Base-by-base conservation (phyloP, 2,113 vertebrate species). In the Talpa occidentalis region DNA sequence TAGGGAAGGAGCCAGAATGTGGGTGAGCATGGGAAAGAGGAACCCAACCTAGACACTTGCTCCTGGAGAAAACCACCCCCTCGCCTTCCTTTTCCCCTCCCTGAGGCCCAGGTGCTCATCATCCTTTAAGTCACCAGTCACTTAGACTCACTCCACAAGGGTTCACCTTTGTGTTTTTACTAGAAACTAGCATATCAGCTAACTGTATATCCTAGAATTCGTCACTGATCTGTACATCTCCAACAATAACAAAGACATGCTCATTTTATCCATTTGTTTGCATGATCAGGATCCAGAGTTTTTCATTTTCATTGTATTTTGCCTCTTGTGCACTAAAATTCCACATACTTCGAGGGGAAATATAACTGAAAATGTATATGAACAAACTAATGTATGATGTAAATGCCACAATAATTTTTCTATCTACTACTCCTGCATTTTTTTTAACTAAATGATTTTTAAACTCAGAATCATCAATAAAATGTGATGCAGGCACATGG, bases 211-310 rank as follows among this genome's bases (percentile, higher is more conserved):
- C 4, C 59, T 47, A 67, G 44, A 84, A 90, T 66, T 69, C 30
- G 64, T 76, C 37, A 32, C 30, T 83, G 44, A 47, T 10, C 15
- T 64, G 32, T 59, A 7, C 74, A 56, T 3, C 12, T 42, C 62
- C 44, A 85, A 10, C 35, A 78, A 32, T 35, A 37, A 78, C 22
- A 22, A 95, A 91, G 16, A 73, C 21, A 44, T 2, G 1, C 4
- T 76, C 60, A 40, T 95, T 93, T 88, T 60, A 24, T 47, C 90
- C 67, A 40, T 56, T 89, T 92, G 47, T 91, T 82, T 37, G n/a
- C 24, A 54, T 70, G 14, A 60, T 64, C n/a, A 91, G 32, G 80
- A 49, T 72, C 60, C 47, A 74, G 82, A 79, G 12, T 37, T 79
- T 94, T 81, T 78, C 59, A 79, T 66, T 47, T 28, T 47, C 0